Evolutionary conservation across 2,113 vertebrate genomes (phyloP), one percentile per base, ranked within the genome.

Genomic region (Pelusios castaneus): DNA sequence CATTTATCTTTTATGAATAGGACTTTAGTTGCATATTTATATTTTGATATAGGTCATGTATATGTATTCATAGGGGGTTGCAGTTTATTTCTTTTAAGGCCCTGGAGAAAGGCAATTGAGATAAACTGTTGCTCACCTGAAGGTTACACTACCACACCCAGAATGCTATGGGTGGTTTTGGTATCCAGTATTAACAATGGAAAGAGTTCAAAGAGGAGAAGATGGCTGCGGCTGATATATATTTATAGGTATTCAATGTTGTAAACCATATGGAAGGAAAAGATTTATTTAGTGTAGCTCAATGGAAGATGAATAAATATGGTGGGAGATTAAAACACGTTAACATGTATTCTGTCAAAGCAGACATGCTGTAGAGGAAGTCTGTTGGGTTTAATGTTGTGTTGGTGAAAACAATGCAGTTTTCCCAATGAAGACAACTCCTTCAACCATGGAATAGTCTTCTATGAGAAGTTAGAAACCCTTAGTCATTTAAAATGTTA

Each of bases 101-200:
- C 6, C 47, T 47, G 6, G 47, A 47, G 47, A 47, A 47, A 47
- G 47, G 47, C 47, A 47, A 47, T 47, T 47, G 10, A 47, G 47
- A 10, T 47, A 47, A 47, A 47, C 47, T 47, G 47, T 47, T 8
- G 47, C 47, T 47, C 47, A 47, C 47, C 47, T 47, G 47, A 47
- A 47, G 47, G 47, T 47, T 10, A 47, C 47, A 47, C 47, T 10
- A 47, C 7, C 51, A 52, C 16, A 4, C 52, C 41, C 51, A 29
- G 77, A 51, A 81, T 19, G 21, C 45, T 51, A 6, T 10, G 4
- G 0, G 1, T 67, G 41, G 17, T 5, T 85, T 81, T 75, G 2
- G 3, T 79, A 2, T 2, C 34, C 2, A 49, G 2, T 51, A 2
- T 38, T 3, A 24, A 6, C 14, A 47, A 5, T 5, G 51, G 60